These are phyloP conservation scores for Laticauda colubrina DNA, from an alignment of 2,113 vertebrate species.

Conservation along the genomic window DNA sequence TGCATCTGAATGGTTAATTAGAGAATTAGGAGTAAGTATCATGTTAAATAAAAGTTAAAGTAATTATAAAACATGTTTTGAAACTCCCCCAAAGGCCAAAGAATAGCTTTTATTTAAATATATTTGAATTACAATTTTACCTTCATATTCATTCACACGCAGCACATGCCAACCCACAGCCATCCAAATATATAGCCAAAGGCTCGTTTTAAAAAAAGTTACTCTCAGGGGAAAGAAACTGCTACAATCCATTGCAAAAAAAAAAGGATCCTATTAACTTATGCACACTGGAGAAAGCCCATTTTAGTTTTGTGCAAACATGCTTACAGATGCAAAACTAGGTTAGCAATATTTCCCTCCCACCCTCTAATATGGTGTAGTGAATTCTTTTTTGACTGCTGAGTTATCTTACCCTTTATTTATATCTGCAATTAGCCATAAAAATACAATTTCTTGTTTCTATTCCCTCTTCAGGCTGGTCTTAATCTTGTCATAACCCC, in stretches of 20 bases:
- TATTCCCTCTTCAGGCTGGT: neutral
- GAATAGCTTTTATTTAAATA: constrained; percentile 20
- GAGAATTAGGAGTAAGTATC: constrained; percentile 13
- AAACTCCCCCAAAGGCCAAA: neutral
- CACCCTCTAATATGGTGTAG: rapidly evolving
- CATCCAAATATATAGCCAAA: neutral
- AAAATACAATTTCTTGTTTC: neutral
- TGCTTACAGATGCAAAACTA: rapidly evolving
- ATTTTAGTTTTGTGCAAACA: neutral
- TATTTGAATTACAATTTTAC: constrained; percentile 34
- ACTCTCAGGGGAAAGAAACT: neutral
- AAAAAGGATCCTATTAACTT: neutral
- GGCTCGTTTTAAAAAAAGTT: neutral
- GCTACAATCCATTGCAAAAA: neutral
- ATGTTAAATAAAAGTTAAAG: constrained; percentile 20
- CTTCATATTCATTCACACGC: neutral
- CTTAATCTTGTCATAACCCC: neutral
- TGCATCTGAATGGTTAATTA: neutral
- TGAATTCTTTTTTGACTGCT: neutral
- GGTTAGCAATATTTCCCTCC: rapidly evolving
- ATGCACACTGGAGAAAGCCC: neutral
- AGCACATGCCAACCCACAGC: neutral
- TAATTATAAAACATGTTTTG: neutral
- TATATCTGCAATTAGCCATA: neutral
- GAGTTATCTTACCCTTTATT: neutral